Conservation (phyloP, 2,113 vertebrate genomes). For the Tretioscincus oriximinensis region DNA sequence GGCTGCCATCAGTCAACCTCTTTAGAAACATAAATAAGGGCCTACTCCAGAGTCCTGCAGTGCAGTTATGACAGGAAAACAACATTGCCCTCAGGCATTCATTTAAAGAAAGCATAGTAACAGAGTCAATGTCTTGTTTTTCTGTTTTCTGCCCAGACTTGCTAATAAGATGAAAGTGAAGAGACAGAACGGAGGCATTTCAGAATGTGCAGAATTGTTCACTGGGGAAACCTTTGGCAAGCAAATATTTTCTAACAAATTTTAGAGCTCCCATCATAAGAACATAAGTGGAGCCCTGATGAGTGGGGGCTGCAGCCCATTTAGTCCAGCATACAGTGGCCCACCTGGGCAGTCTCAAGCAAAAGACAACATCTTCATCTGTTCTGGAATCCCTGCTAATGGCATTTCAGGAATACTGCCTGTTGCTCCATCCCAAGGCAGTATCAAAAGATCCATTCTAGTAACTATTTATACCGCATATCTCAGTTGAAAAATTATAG, state of each 20-base stretch:
- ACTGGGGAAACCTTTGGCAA: neutral
- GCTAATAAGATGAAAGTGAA: neutral
- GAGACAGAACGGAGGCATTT: neutral
- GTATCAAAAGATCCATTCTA: too few relatives aligned
- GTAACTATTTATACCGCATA: too few relatives aligned
- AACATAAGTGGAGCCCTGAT: too few relatives aligned
- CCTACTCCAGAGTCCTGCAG: neutral
- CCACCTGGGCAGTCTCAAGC: too few relatives aligned
- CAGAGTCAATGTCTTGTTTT: neutral
- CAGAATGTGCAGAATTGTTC: accelerated
- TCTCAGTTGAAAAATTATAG: too few relatives aligned
- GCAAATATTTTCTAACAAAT: neutral
- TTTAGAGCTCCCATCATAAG: neutral
- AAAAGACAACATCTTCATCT: too few relatives aligned
- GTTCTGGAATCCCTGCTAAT: too few relatives aligned
- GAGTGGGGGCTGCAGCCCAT: too few relatives aligned
- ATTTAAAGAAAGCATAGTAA: constrained; percentile 22
- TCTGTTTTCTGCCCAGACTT: neutral
- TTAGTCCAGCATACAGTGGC: too few relatives aligned
- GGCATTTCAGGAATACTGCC: too few relatives aligned
- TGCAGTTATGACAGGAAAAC: neutral
- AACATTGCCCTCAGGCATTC: neutral
- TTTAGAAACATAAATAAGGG: neutral
- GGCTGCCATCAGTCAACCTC: neutral
- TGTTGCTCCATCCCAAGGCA: too few relatives aligned